A percentile compares a stretch with the other conserved stretches of the same genome.
Conservation (phyloP, 2,113 vertebrate species). For the Ramphastos sulfuratus region DNA sequence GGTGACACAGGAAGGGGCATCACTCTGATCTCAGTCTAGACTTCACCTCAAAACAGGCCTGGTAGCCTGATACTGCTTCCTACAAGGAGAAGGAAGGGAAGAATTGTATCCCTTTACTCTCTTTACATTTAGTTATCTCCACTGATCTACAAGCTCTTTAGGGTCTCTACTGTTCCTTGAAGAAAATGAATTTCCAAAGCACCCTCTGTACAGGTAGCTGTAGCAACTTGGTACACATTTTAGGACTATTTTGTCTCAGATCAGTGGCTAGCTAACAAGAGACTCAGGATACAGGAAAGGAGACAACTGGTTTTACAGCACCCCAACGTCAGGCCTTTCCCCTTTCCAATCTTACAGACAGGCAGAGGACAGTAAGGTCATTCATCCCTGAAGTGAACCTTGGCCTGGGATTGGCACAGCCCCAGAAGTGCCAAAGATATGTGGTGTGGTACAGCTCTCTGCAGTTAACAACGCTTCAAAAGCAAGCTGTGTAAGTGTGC, state of each 20-base stretch:
- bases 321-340: neutral
- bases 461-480: neutral
- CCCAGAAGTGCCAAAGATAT: neutral
- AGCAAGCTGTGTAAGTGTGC: neutral
- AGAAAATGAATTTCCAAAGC: neutral
- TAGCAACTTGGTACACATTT: neutral
- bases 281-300: neutral
- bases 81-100: neutral
- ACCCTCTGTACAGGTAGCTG: neutral
- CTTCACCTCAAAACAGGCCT: neutral
- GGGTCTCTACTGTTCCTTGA: neutral
- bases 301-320: neutral
- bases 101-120: neutral
- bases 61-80: neutral
- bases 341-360: neutral
- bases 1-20: neutral
- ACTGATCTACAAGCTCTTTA: neutral
- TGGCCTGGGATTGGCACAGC: neutral
- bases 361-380: neutral
- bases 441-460: neutral
- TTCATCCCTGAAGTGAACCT: neutral
- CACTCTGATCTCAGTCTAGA: neutral
- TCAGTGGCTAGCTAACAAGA: neutral
- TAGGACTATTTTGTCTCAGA: neutral
- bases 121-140: neutral